Base-by-base conservation (phyloP, 2,888 invertebrate genomes). In the Gerris lacustris region DNA sequence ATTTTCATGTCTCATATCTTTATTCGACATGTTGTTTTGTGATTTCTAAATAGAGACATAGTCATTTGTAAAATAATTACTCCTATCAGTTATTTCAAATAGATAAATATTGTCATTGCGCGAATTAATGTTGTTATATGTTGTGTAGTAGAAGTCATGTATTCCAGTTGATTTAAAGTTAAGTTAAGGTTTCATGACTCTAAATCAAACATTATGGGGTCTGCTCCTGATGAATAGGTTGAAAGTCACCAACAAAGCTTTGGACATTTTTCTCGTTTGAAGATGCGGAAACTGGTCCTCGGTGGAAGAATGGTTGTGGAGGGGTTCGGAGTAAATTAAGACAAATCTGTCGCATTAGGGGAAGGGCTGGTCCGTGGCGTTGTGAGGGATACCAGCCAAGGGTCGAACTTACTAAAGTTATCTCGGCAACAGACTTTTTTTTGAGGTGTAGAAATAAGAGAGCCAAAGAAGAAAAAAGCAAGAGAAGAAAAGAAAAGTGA, bases 321-420 rank as follows among this genome's bases (percentile, higher is more conserved):
- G 55, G 55, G 55, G 55, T 15, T 55, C 55, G 15, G 31, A 55
- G 55, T 55, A 55, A 55, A 55, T 55, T 55, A 55, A 55, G 55
- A 55, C 55, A 15, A 55, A 55, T 55, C 55, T 55, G 55, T 55
- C 55, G 55, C 55, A 55, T 55, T 55, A 55, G 55, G 9, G 55
- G 55, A 55, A 11, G 15, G 55, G 15, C 11, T 55, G 31, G 31
- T 31, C 31, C 31, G 31, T 31, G 31, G 31, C 31, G 31, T 31
- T 55, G 15, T 11, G 55, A 55, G 55, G 55, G 55, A 55, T 31
- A 31, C 31, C 31, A 31, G 31, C 31, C 31, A 31, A 31, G 31
- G 55, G 9, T 55, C 15, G 55, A 55, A 55, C 55, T 11, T 55
- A 55, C 11, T 15, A 55, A 55, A 55, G 55, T 55, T 55, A 55